Evolutionary conservation across 23 tunicate species (phyloP).

Genomic region (Ciona savignyi): DNA sequence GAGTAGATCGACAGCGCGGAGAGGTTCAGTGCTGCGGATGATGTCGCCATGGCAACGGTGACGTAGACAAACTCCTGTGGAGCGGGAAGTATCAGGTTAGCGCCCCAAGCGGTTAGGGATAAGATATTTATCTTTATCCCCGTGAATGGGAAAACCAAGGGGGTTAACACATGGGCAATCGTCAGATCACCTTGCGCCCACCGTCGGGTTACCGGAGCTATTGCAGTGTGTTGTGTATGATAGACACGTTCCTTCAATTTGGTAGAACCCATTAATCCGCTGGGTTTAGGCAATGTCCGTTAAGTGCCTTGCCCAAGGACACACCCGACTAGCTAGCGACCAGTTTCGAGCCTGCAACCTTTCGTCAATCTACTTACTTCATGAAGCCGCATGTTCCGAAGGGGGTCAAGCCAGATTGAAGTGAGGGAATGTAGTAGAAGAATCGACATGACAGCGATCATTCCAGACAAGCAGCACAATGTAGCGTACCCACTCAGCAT

Average conservation of each 20-base stretch:
- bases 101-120: background rate
- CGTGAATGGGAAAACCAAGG: no score
- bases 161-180: no score
- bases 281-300: no score
- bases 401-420: background rate
- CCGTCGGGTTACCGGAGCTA: no score
- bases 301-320: no score
- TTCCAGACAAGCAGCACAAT: background rate
- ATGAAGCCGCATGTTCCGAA: background rate
- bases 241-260: no score
- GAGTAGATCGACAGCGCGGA: background rate
- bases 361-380: background rate
- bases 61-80: background rate
- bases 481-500: background rate
- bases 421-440: background rate
- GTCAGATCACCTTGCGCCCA: no score
- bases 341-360: background rate
- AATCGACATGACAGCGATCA: background rate
- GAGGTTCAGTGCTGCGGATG: background rate
- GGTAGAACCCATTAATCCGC: no score
- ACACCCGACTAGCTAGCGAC: no score
- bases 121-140: background rate
- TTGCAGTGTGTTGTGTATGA: no score
- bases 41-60: background rate
- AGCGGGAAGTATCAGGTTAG: background rate